Evolutionary conservation across 2,113 vertebrate species (phyloP).

Genomic region (Pantherophis guttatus): DNA sequence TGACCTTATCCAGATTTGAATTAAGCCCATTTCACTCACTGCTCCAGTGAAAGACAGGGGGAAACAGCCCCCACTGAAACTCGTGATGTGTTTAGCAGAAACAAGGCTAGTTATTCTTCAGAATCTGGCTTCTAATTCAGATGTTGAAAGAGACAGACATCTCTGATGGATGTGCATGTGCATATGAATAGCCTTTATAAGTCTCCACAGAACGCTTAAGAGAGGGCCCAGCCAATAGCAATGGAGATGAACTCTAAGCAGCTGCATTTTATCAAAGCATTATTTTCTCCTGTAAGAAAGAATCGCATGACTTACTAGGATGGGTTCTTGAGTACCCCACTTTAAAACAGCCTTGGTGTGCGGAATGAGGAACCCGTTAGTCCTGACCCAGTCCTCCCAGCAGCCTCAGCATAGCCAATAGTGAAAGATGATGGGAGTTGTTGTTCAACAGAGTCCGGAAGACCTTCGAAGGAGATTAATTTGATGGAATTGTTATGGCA

Average conservation of each 20-base stretch:
- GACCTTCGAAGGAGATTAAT: neutral
- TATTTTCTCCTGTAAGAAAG: neutral
- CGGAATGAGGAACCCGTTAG: neutral
- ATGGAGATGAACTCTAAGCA: neutral
- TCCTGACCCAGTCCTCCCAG: neutral
- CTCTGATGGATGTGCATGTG: neutral
- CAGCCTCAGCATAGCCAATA: neutral
- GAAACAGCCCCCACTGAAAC: neutral
- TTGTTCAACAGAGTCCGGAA: neutral
- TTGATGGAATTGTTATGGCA: neutral
- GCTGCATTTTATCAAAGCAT: neutral
- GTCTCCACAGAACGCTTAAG: neutral
- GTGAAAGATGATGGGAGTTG: neutral
- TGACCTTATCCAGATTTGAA: neutral
- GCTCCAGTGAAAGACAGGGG: neutral
- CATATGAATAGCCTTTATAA: neutral
- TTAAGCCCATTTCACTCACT: neutral
- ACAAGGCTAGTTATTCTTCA: neutral
- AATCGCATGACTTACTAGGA: neutral
- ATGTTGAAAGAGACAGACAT: neutral
- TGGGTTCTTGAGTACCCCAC: neutral
- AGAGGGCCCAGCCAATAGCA: neutral
- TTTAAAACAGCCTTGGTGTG: neutral
- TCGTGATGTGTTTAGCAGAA: neutral
- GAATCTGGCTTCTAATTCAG: neutral